Conservation (phyloP, 2,797 vertebrate genomes). For the Lophotriccus pileatus region DNA sequence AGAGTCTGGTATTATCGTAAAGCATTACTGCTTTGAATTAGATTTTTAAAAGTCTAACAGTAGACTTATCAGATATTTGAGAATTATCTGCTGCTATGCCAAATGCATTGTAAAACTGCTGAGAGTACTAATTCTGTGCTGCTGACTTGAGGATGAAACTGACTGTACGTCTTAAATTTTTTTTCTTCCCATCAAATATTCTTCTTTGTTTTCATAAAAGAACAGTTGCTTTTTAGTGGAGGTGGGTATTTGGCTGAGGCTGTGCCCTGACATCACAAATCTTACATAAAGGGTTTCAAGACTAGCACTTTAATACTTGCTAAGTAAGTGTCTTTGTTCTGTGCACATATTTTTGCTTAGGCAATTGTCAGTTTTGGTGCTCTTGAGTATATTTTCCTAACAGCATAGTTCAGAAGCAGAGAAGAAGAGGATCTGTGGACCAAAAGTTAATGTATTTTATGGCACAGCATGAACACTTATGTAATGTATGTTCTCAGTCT, state of each 20-base stretch:
- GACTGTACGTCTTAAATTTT: background rate
- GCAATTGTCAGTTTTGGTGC: background rate
- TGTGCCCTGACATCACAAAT: background rate
- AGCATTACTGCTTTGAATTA: background rate
- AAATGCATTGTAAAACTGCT: background rate
- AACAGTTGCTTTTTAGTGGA: background rate
- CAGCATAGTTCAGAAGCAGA: background rate
- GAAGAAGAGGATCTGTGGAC: background rate
- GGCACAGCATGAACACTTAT: background rate
- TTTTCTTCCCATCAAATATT: background rate
- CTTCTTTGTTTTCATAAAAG: background rate
- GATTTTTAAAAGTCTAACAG: background rate
- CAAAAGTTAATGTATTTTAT: background rate
- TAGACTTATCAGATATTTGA: background rate
- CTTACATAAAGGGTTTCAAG: background rate
- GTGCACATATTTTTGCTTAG: background rate
- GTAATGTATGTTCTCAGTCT: background rate
- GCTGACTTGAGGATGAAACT: background rate
- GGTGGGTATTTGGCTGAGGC: background rate
- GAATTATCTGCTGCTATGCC: background rate
- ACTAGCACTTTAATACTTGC: background rate
- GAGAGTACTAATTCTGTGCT: background rate
- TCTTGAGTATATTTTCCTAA: background rate
- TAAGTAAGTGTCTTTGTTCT: background rate
- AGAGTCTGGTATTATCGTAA: background rate